Base-by-base conservation (phyloP, 2,113 vertebrate species). In the Cyanistes caeruleus region DNA sequence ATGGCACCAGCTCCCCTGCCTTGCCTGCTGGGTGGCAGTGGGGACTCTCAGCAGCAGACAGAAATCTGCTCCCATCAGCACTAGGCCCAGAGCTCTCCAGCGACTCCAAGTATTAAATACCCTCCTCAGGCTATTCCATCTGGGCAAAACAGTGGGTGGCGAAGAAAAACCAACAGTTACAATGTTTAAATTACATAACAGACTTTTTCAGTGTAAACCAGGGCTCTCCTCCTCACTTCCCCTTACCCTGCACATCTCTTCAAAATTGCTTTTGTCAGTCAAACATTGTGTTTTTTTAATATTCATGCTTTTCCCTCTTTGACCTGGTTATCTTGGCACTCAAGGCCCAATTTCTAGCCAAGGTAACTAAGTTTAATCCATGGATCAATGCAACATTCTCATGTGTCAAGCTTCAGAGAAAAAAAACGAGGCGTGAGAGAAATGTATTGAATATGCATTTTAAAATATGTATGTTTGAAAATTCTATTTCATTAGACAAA, bases 181-280 rank as follows among this genome's bases (percentile, higher is more conserved):
- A 87, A 49, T 84, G 75, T 95, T 96, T 91, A 91, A 93, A 76
- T 92, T 94, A 35, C 68, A 43, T 53, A 81, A 73, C 67, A 76
- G 53, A 84, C 39, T 33, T 75, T 73, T 73, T 28, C 27, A 87
- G 76, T 49, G 59, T 78, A 89, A 91, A 93, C 35, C 58, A 88
- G 52, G 62, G 27, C 43, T 95, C 86, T 96, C 25, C 39, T 73
- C 24, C 35, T 75, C n/a, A 15, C 53, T 91, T 78, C 21, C 20
- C 44, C 23, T 84, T 44, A 25, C 37, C 51, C 72, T n/a, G 67
- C 27, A 39, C 49, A 67, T 86, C 79, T 74, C 67, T 92, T 74
- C 72, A 91, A 95, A 97, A 95, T 87, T 94, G 94, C 85, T 96
- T 95, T 94, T 96, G 86, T 96, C 94, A 93, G 91, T 97, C 93